Percentiles rank a stretch among this genome's conserved stretches.
Conservation (phyloP, 2,888 invertebrate genomes). For the Tenthredo distinguenda region DNA sequence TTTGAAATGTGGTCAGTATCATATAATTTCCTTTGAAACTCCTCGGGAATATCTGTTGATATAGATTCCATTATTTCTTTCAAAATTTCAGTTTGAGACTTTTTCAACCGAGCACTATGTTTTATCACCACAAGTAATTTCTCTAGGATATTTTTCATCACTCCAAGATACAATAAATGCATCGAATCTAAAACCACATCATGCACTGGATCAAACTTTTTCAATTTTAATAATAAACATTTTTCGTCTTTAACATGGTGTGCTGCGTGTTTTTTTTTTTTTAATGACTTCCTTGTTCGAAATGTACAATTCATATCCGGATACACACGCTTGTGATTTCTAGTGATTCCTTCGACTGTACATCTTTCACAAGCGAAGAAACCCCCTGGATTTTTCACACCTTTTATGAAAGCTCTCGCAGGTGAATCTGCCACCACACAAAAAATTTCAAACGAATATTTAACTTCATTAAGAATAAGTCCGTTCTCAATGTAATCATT, state of each 20-base stretch:
- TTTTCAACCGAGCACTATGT: slow-evolving; percentile 31
- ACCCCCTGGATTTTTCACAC: slow-evolving; percentile 29
- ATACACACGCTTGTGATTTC: slow-evolving; percentile 38
- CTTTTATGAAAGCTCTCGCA: slow-evolving; percentile 45
- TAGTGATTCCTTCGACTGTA: slow-evolving; percentile 27
- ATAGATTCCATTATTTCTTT: slow-evolving; percentile 26
- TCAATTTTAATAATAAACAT: background rate
- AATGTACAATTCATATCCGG: slow-evolving; percentile 26
- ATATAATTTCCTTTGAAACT: slow-evolving; percentile 44
- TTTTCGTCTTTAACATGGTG: slow-evolving; percentile 39
- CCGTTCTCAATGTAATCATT: slow-evolving; percentile 47
- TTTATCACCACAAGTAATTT: slow-evolving; percentile 44
- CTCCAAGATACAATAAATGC: slow-evolving; percentile 46
- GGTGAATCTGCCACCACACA: slow-evolving; percentile 47
- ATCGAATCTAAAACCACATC: slow-evolving; percentile 30
- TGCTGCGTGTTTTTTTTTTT: slow-evolving; percentile 17
- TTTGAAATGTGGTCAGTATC: slow-evolving; percentile 15
- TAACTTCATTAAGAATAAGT: slow-evolving; percentile 43
- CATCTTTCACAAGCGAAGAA: slow-evolving; percentile 48
- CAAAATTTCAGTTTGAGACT: background rate
- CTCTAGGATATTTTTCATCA: slow-evolving; percentile 22
- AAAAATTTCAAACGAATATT: slow-evolving; percentile 42
- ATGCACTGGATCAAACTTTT: slow-evolving; percentile 33
- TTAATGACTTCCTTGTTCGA: slow-evolving; percentile 43
- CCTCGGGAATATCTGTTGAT: slow-evolving; percentile 17